These are phyloP conservation scores for Cardinalis cardinalis DNA, from an alignment of 2,113 vertebrate species.

Conservation along the genomic window DNA sequence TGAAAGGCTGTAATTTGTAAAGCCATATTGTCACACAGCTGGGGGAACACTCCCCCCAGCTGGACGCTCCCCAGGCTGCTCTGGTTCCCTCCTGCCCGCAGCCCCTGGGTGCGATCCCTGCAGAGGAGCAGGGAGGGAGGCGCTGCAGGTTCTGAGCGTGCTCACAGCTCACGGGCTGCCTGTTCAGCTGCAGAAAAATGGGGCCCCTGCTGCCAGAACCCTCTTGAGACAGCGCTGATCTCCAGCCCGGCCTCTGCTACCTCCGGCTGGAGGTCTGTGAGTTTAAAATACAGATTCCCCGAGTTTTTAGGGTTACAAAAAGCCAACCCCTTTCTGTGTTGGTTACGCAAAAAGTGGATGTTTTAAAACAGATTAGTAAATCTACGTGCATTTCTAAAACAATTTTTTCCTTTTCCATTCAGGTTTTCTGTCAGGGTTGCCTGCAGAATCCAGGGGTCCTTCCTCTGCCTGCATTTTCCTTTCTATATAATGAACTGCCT, in stretches of 20 bases:
- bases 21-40: not conserved
- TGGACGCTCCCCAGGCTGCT: not conserved
- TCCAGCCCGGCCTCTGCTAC: not conserved
- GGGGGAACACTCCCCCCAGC: conserved; percentile 16
- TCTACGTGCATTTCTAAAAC: not conserved
- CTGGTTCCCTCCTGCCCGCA: not conserved
- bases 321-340: not conserved
- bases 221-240: not conserved
- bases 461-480: not conserved
- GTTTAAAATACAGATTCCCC: not conserved
- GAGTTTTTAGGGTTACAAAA: not conserved
- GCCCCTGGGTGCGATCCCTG: not conserved
- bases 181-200: not conserved
- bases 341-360: not conserved
- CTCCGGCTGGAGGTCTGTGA: not conserved
- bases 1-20: not conserved
- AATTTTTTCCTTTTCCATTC: not conserved
- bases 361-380: not conserved
- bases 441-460: not conserved
- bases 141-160: not conserved
- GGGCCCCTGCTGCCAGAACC: not conserved
- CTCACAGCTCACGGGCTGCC: not conserved
- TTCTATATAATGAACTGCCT: not conserved
- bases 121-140: not conserved
- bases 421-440: not conserved